Conservation (phyloP, 2,797 vertebrate genomes). For the Myripristis murdjan region DNA sequence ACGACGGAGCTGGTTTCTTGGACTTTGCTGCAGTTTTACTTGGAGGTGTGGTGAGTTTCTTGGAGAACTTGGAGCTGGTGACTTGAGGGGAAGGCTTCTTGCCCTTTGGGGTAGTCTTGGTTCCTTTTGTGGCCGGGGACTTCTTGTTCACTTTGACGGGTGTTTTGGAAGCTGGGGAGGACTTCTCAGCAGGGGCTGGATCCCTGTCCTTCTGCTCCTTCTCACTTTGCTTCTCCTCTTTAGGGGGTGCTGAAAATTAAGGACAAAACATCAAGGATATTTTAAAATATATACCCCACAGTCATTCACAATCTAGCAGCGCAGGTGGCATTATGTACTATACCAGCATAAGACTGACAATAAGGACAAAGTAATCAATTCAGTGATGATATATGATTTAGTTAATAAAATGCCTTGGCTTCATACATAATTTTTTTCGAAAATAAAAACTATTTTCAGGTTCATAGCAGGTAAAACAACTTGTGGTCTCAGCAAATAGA, state of each 20-base stretch:
- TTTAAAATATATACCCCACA: conserved; percentile 41
- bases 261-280: conserved; percentile 36
- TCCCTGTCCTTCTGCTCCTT: conserved; percentile 83
- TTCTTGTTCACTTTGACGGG: conserved; percentile 75
- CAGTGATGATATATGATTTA: neutral
- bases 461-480: neutral
- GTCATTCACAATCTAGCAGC: neutral
- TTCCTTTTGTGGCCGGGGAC: conserved; percentile 57
- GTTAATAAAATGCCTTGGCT: neutral
- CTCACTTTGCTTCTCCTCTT: conserved; percentile 79
- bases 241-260: conserved; percentile 75
- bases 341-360: neutral
- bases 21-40: conserved; percentile 64
- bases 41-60: conserved; percentile 65
- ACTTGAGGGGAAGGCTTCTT: conserved; percentile 82
- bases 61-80: conserved; percentile 74
- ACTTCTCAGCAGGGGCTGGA: conserved; percentile 71
- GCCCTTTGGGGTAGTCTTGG: conserved; percentile 74
- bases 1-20: conserved; percentile 80
- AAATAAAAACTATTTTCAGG: neutral
- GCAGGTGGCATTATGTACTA: neutral
- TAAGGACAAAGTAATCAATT: too few relatives aligned
- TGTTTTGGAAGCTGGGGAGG: conserved; percentile 47
- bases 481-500: neutral
- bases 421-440: too few relatives aligned